Evolutionary conservation across 2,113 vertebrate genomes (phyloP).

Genomic region (Notarius lentiginosus): DNA sequence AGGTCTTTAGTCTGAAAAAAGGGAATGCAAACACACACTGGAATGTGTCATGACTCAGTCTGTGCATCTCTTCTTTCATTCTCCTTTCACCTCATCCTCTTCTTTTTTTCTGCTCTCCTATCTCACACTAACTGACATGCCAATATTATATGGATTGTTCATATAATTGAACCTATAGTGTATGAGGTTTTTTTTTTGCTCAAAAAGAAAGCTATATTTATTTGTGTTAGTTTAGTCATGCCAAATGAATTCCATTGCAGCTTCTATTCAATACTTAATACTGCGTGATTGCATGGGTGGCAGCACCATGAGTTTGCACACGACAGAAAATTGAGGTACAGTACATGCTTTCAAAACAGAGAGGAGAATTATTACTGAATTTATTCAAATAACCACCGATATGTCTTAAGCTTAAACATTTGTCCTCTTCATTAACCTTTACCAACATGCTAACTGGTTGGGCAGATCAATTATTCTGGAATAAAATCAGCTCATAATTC

Average conservation of each 20-base stretch:
- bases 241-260: conserved; percentile 23
- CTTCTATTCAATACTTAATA: conserved; percentile 23
- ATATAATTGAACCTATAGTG: not conserved
- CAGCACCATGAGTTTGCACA: conserved; percentile 9
- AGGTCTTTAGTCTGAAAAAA: conserved; percentile 14
- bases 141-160: conserved; percentile 12
- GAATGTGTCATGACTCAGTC: conserved; percentile 39
- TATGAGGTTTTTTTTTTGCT: conserved; percentile 9
- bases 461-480: not conserved
- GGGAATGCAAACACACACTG: conserved; percentile 18
- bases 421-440: not conserved
- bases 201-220: conserved; percentile 3
- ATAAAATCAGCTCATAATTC: not conserved
- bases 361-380: not conserved
- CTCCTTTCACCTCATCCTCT: conserved; percentile 26
- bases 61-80: conserved; percentile 16
- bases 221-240: conserved; percentile 29
- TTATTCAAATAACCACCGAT: not conserved
- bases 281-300: conserved; percentile 11
- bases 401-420: not conserved
- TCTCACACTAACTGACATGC: conserved; percentile 32
- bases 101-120: not conserved
- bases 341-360: not conserved
- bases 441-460: not conserved
- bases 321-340: not conserved